These are phyloP conservation scores for Ondatra zibethicus DNA, from an alignment of 2,113 vertebrate genomes.

Conservation along the genomic window DNA sequence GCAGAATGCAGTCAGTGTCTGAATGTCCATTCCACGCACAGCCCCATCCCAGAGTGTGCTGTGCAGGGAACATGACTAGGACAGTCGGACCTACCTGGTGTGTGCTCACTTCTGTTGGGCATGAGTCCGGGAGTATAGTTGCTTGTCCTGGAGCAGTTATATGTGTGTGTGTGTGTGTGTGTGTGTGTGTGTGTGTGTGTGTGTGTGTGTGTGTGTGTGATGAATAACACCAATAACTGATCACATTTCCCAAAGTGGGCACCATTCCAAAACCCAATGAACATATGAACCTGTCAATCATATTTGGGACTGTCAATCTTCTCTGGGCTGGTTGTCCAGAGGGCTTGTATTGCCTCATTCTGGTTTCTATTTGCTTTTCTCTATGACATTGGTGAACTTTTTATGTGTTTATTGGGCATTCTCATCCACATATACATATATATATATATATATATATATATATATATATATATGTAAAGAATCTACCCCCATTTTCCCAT, in stretches of 20 bases:
- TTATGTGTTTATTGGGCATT: too few species aligned
- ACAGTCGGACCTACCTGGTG: rapidly evolving
- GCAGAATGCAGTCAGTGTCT: rapidly evolving
- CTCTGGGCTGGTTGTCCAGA: not conserved
- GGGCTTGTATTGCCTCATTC: rapidly evolving
- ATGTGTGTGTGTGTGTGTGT: rapidly evolving
- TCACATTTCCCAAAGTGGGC: rapidly evolving
- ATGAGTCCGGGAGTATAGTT: rapidly evolving
- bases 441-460: too few species aligned
- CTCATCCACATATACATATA: too few species aligned
- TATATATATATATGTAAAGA: not conserved
- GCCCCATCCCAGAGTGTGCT: not conserved
- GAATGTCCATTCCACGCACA: too few species aligned
- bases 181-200: too few species aligned
- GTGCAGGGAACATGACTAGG: not conserved
- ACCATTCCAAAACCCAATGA: rapidly evolving
- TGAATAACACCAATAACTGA: not conserved
- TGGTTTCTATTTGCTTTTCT: not conserved
- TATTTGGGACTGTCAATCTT: rapidly evolving
- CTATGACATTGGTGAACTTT: not conserved
- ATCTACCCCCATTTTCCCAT: not conserved
- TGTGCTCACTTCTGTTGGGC: rapidly evolving
- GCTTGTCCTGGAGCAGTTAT: rapidly evolving
- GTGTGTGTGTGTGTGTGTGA: too few species aligned
- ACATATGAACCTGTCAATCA: not conserved